phyloP scores from a whole-genome alignment of 2,797 vertebrate genomes.

The Enteromius fasciolatus region DNA sequence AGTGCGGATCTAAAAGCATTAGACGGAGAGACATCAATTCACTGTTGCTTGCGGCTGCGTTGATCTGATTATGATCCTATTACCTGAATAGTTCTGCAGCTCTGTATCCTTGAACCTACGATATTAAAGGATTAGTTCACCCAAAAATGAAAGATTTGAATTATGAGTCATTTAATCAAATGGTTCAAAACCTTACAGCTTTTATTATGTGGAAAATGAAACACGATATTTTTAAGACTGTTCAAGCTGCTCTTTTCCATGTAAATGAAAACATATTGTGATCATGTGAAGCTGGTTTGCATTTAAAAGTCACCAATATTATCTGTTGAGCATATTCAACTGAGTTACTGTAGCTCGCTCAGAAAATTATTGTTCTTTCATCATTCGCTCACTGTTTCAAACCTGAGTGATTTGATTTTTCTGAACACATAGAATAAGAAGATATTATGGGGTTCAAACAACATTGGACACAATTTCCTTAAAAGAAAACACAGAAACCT shows the following conservation, averaged over 20 bases:
- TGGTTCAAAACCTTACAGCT: background rate
- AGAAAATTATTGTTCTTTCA: background rate
- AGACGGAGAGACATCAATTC: constrained; percentile 35
- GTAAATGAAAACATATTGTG: background rate
- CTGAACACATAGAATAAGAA: background rate
- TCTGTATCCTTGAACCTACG: background rate
- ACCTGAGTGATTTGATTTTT: background rate
- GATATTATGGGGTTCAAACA: background rate
- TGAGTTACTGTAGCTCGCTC: background rate
- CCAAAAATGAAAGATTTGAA: background rate
- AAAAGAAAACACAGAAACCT: background rate
- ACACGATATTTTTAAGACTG: background rate
- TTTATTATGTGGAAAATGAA: background rate
- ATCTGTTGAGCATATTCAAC: background rate
- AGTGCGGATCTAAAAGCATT: constrained; percentile 20
- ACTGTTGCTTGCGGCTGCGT: background rate
- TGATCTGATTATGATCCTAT: constrained; percentile 33
- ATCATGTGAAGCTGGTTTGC: background rate
- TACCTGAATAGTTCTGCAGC: constrained; percentile 19
- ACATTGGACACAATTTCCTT: background rate
- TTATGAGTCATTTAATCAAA: constrained; percentile 4
- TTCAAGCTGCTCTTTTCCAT: background rate
- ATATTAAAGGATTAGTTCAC: constrained; percentile 30
- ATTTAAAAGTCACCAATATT: background rate
- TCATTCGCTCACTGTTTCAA: background rate